Evolutionary conservation across 2,888 invertebrate species (phyloP), one percentile per base, ranked within the genome.

Genomic region (Habroteleia sp.): DNA sequence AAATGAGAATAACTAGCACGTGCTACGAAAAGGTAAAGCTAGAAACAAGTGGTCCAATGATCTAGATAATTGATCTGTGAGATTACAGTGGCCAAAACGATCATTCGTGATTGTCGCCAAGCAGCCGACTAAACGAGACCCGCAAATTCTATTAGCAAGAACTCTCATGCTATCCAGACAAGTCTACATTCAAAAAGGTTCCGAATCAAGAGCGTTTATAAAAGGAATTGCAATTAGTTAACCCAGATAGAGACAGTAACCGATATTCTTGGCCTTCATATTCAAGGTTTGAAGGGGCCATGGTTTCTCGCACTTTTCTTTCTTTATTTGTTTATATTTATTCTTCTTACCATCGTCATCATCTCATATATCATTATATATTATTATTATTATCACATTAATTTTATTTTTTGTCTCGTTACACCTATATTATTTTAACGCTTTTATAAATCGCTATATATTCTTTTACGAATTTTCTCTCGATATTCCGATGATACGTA

Each of bases 211-310:
- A 48, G 42, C 52, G 50, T 60, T 68, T 76, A 74, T 74, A 78
- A 66, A 80, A 79, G 79, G 76, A 77, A 72, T 63, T 48, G 73
- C 74, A 80, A 82, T 81, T 81, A 80, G 68, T 82, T 84, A 82
- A 85, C 84, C 84, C 71, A 82, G 80, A 84, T 84, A n/a, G n/a
- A 73, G 66, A 77, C 65, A 41, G 50, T 46, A 74, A 77, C 80
- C 77, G 76, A 81, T 83, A 84, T 78, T 81, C 79, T 58, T 80
- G 79, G 74, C 82, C 81, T 81, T 78, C 79, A 83, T 80, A 62
- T 75, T 68, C 84, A 82, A 85, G 72, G 72, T 65, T 16, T 14
- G 0, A 10, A 23, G 11, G 42, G 35, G 23, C 41, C 41, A 39
- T 5, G 17, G 8, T 39, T 39, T 39, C 39, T 20, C n/a, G 7